Base-by-base conservation (phyloP, 2,888 invertebrate genomes). In the Cephus pulcher region DNA sequence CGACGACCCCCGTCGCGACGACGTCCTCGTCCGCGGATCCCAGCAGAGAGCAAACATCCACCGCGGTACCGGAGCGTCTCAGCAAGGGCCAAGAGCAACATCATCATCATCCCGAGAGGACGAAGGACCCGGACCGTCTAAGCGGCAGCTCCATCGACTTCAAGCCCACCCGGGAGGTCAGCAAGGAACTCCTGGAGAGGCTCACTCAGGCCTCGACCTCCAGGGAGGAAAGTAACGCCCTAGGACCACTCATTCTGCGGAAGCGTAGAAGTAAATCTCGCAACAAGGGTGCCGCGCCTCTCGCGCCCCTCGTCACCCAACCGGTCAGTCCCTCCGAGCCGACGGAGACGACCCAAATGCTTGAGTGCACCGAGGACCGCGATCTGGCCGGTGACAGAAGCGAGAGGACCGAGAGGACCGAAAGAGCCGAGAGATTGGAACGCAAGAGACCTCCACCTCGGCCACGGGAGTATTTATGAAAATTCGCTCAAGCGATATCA, bases 201-300 rank as follows among this genome's bases (percentile, higher is more conserved):
- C 84, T 91, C 35, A 83, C 88, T 3, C 91, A 90, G 79, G 89
- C 88, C 4, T 88, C 90, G 12, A 88, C 89, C 9, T 88, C 90
- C 11, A 80, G 89, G 30, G 88, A 82, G 82, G 79, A 82, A 89
- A 56, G 89, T 88, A 79, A 82, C 12, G 86, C 88, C 12, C 83
- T 91, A 69, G 92, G 92, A 12, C 91, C 92, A 35, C 85, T 92
- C 30, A 90, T 92, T 68, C 86, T 92, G n/a, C 86, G 92, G 81
- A 94, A 94, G 88, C 93, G 94, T 83, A 92, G 94, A 82, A 94
- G 94, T 87, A 94, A 94, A 92, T 94, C 94, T 88, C 92, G 94
- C 84, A 93, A 92, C 80, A 93, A 93, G 82, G 92, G 92, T 69
- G 92, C 91, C 71, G 93, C 93, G 81, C 93, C 92, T 80, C 89